phyloP scores from a whole-genome alignment of 2,797 vertebrate species.

The Paratrypauchen microcephalus region DNA sequence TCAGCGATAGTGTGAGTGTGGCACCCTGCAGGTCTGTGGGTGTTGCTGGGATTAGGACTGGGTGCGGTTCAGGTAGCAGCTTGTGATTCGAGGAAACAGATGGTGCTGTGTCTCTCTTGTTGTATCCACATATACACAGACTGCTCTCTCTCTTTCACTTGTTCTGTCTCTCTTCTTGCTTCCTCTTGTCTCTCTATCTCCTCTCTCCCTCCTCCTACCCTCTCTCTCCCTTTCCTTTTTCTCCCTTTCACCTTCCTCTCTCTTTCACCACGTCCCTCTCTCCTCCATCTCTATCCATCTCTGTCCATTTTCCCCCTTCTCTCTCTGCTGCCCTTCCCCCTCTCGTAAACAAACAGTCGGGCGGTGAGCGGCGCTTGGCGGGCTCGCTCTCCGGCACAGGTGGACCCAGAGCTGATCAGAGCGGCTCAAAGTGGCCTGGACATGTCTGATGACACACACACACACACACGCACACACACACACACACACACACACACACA shows the following conservation, averaged over 20 bases:
- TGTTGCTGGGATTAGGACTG: constrained; percentile 2
- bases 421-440: constrained; percentile 31
- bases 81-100: constrained; percentile 40
- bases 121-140: neutral
- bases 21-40: constrained; percentile 8
- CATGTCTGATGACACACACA: constrained; percentile 32
- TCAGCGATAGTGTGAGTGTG: no score
- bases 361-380: constrained; percentile 20
- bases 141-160: neutral
- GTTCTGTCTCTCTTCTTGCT: no score
- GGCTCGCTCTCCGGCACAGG: constrained; percentile 26
- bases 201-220: neutral
- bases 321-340: neutral
- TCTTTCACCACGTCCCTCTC: no score
- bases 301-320: neutral
- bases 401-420: constrained; percentile 49
- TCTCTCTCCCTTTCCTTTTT: no score
- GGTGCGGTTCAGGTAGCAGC: constrained; percentile 34
- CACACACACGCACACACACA: neutral
- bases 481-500: no score
- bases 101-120: constrained; percentile 18
- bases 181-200: no score
- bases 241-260: neutral
- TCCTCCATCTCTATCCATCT: neutral
- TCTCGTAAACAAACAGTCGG: no score